Conservation (phyloP, 2,888 invertebrate genomes). For the Pediacus dermestoides region DNA sequence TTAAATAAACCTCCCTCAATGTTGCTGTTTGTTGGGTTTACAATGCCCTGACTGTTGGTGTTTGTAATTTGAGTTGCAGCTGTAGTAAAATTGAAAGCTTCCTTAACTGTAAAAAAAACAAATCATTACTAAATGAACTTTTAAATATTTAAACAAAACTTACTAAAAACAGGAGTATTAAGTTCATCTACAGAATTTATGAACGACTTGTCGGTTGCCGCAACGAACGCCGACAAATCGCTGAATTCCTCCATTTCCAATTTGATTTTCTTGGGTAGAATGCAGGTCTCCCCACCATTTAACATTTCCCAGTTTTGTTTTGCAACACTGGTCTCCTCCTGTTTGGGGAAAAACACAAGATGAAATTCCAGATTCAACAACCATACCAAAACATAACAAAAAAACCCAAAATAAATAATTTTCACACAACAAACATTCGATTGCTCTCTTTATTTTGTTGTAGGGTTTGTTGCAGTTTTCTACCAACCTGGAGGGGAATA, state of each 20-base stretch:
- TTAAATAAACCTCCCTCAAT: no score
- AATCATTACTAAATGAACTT: constrained; percentile 1
- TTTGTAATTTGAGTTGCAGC: constrained; percentile 4
- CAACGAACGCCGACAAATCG: constrained; percentile 59
- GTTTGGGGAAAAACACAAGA: constrained; percentile 2
- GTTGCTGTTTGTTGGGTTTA: no score
- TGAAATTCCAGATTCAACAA: not conserved
- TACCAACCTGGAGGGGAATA: constrained; percentile 6
- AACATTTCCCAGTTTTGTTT: constrained; percentile 20
- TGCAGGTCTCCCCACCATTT: constrained; percentile 19
- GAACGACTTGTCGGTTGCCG: constrained; percentile 50
- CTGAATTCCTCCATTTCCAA: constrained; percentile 65
- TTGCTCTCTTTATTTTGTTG: no score
- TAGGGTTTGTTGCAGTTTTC: no score
- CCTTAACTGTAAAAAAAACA: constrained; percentile 30
- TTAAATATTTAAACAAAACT: constrained; percentile 18
- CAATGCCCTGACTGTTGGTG: not conserved
- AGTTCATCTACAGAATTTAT: constrained; percentile 44
- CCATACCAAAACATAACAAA: constrained; percentile 2
- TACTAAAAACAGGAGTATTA: constrained; percentile 45
- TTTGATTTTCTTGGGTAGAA: constrained; percentile 37
- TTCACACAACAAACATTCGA: no score
- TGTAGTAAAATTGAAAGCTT: constrained; percentile 27
- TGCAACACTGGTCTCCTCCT: constrained; percentile 20
- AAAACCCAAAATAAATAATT: constrained; percentile 9